phyloP scores from a whole-genome alignment of 1,140 invertebrate species.

The Antheraea pernyi region DNA sequence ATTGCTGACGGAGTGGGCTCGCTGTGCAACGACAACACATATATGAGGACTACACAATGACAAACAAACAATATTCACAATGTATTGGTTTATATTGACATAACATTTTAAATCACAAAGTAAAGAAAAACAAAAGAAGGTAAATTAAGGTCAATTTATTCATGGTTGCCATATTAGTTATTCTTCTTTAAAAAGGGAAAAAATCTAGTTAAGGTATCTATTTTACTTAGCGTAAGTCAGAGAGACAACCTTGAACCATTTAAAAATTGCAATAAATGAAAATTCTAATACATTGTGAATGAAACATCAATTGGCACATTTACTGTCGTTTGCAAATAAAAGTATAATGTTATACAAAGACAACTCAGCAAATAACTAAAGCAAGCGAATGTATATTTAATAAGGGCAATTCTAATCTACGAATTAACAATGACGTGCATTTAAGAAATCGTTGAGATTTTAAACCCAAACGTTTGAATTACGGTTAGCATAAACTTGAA shows the following conservation, averaged over 20 bases:
- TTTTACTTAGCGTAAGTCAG: no score
- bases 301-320: background rate
- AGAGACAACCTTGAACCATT: no score
- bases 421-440: background rate
- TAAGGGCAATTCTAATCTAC: background rate
- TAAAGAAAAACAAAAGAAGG: no score
- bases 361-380: background rate
- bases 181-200: no score
- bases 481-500: no score
- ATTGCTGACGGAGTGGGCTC: conserved; percentile 89
- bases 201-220: no score
- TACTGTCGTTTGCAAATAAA: background rate
- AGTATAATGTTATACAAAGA: background rate
- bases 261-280: background rate
- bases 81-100: background rate
- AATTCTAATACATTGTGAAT: background rate
- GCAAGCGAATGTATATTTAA: background rate
- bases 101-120: no score
- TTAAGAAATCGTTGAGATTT: background rate
- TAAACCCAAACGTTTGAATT: no score
- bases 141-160: no score
- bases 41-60: conserved; percentile 42
- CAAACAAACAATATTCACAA: conserved; percentile 28
- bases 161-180: no score
- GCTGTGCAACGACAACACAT: conserved; percentile 70